phyloP scores from a whole-genome alignment of 2,797 vertebrate species.

The Geotrypetes seraphini region DNA sequence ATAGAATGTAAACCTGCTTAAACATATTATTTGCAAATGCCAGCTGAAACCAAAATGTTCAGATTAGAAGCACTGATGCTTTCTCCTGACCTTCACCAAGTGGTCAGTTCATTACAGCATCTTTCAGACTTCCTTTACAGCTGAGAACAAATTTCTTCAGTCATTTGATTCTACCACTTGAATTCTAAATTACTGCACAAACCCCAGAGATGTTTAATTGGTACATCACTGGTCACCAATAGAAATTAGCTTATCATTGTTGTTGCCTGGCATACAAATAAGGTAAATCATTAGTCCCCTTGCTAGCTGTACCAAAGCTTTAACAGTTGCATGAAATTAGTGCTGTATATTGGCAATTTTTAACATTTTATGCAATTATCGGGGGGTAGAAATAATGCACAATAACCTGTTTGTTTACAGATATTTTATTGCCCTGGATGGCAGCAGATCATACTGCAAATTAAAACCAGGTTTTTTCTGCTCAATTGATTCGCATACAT shows the following conservation, averaged over 20 bases:
- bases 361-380: background rate
- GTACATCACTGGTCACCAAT: background rate
- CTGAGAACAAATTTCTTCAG: background rate
- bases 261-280: background rate
- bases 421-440: background rate
- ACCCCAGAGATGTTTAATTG: background rate
- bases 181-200: background rate
- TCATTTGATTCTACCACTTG: background rate
- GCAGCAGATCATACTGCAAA: background rate
- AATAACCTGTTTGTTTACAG: background rate
- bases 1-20: background rate
- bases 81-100: background rate
- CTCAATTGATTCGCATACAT: background rate
- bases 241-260: background rate
- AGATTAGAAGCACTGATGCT: background rate
- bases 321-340: conserved; percentile 2
- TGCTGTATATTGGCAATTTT: background rate
- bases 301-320: background rate
- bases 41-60: background rate
- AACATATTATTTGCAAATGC: conserved; percentile 1
- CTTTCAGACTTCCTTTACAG: background rate
- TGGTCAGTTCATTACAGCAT: background rate
- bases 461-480: background rate
- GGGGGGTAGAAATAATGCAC: background rate
- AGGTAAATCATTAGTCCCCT: background rate